phyloP scores from a whole-genome alignment of 2,888 invertebrate species.

The Limnephilus rhombicus region DNA sequence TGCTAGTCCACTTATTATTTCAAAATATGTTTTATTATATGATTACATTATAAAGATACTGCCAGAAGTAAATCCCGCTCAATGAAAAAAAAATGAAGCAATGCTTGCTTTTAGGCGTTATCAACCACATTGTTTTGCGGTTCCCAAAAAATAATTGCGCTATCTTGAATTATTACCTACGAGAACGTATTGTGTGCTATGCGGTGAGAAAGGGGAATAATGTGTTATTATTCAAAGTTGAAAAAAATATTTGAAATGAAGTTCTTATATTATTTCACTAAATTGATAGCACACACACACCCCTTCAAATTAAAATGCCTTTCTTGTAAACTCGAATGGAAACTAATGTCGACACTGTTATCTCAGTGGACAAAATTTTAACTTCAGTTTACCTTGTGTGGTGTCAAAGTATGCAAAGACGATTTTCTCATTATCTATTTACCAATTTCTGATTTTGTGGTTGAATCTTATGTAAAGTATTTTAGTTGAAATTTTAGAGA shows the following conservation, averaged over 20 bases:
- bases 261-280: not conserved
- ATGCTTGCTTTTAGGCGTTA: not conserved
- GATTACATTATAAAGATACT: not conserved
- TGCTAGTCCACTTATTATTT: not conserved
- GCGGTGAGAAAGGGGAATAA: not conserved
- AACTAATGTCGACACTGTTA: no score
- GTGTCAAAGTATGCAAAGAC: no score
- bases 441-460: no score
- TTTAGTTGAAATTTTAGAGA: no score
- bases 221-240: not conserved
- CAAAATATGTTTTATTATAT: not conserved
- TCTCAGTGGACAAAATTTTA: no score
- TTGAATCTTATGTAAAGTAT: no score
- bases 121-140: conserved; percentile 23
- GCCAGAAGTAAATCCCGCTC: not conserved
- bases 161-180: conserved; percentile 6
- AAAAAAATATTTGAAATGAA: not conserved
- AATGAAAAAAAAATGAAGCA: not conserved
- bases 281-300: not conserved
- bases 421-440: no score
- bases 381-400: no score
- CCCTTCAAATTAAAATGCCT: no score
- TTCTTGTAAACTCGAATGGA: no score
- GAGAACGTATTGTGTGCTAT: not conserved
- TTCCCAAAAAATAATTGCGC: not conserved